Conservation (phyloP, 35 echinoderm and acorn worm species). For the Heliocidaris tuberculata region DNA sequence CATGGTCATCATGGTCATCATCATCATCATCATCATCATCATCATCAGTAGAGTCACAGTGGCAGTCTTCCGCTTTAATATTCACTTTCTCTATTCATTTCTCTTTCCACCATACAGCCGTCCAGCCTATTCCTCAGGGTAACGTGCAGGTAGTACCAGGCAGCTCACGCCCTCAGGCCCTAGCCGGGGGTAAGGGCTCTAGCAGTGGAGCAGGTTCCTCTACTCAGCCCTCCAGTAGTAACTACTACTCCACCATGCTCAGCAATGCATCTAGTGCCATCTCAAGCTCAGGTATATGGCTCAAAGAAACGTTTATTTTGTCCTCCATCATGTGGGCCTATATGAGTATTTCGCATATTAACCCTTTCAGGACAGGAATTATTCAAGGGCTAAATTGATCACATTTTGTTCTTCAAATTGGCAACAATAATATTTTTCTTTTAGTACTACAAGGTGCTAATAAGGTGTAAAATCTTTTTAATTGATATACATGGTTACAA, state of each 20-base stretch:
- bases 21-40: too few species aligned
- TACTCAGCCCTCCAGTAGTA: slow-evolving; percentile 65
- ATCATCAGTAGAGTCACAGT: too few species aligned
- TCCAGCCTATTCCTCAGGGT: slow-evolving; percentile 87
- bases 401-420: too few species aligned
- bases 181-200: slow-evolving; percentile 50
- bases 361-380: too few species aligned
- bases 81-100: not conserved
- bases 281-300: slow-evolving; percentile 79
- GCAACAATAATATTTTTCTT: too few species aligned
- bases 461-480: too few species aligned
- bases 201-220: slow-evolving; percentile 29
- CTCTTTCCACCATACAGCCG: slow-evolving; percentile 42
- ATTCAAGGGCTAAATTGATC: too few species aligned
- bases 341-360: not conserved
- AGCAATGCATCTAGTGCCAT: slow-evolving; percentile 96
- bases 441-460: too few species aligned
- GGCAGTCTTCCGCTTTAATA: too few species aligned
- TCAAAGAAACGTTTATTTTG: not conserved
- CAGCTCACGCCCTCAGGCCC: slow-evolving; percentile 64
- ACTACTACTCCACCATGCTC: slow-evolving; percentile 96
- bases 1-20: not conserved
- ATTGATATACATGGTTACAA: too few species aligned
- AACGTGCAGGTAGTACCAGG: slow-evolving; percentile 93
- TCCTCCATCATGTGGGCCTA: not conserved